These are phyloP conservation scores for Lasioglossum oenotherae DNA, from an alignment of 2,888 invertebrate genomes.

Conservation along the genomic window DNA sequence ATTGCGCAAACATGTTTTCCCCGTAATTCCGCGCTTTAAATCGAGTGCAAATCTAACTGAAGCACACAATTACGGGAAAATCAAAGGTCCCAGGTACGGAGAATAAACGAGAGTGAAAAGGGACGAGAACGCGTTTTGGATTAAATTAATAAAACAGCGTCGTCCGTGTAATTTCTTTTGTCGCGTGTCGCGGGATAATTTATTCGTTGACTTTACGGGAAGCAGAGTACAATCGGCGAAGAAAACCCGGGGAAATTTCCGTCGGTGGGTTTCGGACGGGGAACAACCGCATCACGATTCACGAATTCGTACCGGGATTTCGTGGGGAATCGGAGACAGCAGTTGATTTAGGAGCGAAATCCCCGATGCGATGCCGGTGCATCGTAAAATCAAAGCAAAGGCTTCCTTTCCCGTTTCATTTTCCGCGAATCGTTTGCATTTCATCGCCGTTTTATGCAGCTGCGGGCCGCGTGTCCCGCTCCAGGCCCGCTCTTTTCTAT, in stretches of 20 bases:
- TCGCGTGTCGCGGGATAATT: not conserved
- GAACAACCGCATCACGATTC: constrained; percentile 18
- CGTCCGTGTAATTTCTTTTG: not conserved
- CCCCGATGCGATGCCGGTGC: constrained; percentile 27
- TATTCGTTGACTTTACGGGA: not conserved
- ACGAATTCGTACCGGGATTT: constrained; percentile 50
- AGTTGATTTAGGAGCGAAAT: constrained; percentile 59
- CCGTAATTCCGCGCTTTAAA: not conserved
- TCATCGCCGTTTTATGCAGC: constrained; percentile 66
- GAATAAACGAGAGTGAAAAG: not conserved
- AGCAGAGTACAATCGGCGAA: not conserved
- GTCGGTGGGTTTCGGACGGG: not conserved
- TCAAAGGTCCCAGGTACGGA: not conserved
- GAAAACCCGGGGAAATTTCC: not conserved
- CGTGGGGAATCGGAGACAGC: constrained; percentile 37
- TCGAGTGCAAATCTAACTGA: not conserved
- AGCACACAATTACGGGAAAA: not conserved
- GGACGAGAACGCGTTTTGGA: not conserved
- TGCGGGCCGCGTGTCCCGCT: constrained; percentile 26
- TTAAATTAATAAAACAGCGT: not conserved
- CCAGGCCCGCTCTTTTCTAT: not conserved
- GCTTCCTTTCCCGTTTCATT: constrained; percentile 56
- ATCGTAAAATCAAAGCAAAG: constrained; percentile 58
- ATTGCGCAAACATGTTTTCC: not conserved
- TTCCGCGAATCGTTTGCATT: constrained; percentile 66